Percentiles rank a stretch among this genome's conserved stretches.
These are phyloP conservation scores for Rhegmatorhina hoffmannsi DNA, from an alignment of 2,113 vertebrate species.

Conservation along the genomic window DNA sequence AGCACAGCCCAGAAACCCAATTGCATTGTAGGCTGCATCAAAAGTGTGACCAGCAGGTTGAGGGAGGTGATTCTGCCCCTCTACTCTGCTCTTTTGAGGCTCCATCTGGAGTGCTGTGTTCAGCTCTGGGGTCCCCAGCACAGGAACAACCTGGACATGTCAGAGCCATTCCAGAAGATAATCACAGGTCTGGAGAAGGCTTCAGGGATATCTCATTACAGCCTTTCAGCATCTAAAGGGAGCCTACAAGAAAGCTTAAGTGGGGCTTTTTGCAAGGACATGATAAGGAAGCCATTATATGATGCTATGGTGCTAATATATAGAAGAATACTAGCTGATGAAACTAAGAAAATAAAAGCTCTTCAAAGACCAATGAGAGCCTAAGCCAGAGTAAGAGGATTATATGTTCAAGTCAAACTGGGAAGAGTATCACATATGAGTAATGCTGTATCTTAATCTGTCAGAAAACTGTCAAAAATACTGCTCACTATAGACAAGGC, in stretches of 20 bases:
- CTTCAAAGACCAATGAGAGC: slow-evolving; percentile 1
- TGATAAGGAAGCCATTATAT: background rate
- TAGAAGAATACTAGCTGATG: background rate
- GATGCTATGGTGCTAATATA: background rate
- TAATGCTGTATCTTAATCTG: background rate
- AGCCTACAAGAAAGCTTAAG: background rate
- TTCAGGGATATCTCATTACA: rapidly evolving
- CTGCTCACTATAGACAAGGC: background rate
- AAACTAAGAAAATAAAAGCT: background rate
- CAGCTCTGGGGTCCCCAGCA: background rate
- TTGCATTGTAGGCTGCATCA: background rate
- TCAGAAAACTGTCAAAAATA: background rate
- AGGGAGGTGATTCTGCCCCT: background rate
- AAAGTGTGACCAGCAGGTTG: background rate
- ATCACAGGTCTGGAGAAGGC: background rate
- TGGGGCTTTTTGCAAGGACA: background rate
- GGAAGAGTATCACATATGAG: background rate
- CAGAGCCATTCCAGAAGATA: background rate
- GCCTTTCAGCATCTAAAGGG: background rate
- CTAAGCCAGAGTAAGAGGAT: background rate
- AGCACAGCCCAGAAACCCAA: rapidly evolving
- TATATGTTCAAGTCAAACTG: background rate
- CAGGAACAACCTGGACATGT: background rate
- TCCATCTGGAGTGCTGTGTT: background rate
- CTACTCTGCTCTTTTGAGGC: background rate